phyloP scores from a whole-genome alignment of 2,113 vertebrate species.

The Eonycteris spelaea region DNA sequence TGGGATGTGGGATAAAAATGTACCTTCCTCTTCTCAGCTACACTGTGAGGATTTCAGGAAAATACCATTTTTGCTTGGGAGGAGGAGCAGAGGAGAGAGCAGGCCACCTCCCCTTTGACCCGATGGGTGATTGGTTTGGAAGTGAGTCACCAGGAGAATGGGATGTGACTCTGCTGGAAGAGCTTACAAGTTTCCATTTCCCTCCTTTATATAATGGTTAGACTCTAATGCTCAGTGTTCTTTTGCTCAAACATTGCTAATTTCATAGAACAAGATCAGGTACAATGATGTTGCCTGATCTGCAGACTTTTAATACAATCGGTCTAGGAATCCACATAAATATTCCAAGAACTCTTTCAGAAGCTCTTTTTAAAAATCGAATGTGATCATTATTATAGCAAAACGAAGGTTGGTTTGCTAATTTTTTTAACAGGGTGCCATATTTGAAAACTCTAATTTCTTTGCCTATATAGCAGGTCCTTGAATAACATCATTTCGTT shows the following conservation, averaged over 20 bases:
- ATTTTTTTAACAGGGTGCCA: background rate
- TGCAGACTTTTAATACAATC: background rate
- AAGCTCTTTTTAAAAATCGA: background rate
- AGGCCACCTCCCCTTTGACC: background rate
- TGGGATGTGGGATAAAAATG: fast-evolving
- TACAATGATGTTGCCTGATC: background rate
- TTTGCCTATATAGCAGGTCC: background rate
- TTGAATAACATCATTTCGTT: background rate
- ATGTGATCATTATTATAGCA: background rate
- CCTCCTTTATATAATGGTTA: background rate
- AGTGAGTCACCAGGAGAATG: background rate
- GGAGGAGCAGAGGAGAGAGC: background rate
- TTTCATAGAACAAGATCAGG: background rate
- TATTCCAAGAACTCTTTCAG: background rate
- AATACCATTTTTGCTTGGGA: background rate
- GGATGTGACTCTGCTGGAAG: background rate
- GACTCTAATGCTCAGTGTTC: background rate
- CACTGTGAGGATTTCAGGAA: background rate
- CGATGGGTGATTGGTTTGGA: background rate
- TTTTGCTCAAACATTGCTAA: background rate
- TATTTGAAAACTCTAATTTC: background rate
- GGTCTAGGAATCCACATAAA: background rate
- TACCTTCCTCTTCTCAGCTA: background rate
- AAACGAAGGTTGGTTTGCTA: background rate
- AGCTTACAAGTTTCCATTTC: background rate